Evolutionary conservation across 2,797 vertebrate species (phyloP).

Genomic region (Carapus acus): DNA sequence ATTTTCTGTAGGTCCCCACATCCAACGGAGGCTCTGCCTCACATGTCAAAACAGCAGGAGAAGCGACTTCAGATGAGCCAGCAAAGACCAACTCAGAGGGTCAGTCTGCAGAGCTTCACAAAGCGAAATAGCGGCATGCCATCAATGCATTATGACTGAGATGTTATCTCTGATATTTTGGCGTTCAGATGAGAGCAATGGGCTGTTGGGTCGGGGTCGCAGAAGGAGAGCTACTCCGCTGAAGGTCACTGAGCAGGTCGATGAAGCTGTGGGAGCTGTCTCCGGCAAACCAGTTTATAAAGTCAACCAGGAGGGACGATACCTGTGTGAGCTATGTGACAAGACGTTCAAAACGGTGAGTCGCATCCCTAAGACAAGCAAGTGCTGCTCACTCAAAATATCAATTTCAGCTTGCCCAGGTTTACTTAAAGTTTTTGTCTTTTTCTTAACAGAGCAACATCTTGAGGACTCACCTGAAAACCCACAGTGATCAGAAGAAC

Average conservation of each 20-base stretch:
- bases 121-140: not conserved
- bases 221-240: slow-evolving; percentile 53
- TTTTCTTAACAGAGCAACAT: slow-evolving; percentile 80
- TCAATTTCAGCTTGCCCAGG: not conserved
- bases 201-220: slow-evolving; percentile 44
- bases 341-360: slow-evolving; percentile 96
- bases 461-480: slow-evolving; percentile 93
- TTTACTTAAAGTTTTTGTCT: too few relatives aligned
- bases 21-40: slow-evolving; percentile 33
- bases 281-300: slow-evolving; percentile 71
- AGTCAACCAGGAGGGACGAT: slow-evolving; percentile 85
- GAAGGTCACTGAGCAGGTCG: slow-evolving; percentile 44
- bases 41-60: slow-evolving; percentile 45
- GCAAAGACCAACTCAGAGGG: slow-evolving; percentile 39
- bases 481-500: slow-evolving; percentile 92
- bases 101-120: slow-evolving; percentile 18
- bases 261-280: slow-evolving; percentile 39
- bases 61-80: slow-evolving; percentile 45
- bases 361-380: not conserved
- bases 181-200: slow-evolving; percentile 43
- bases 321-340: slow-evolving; percentile 83
- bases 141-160: not conserved
- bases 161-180: slow-evolving; percentile 5
- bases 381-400: not conserved
- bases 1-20: slow-evolving; percentile 37